Conservation (phyloP, 2,888 invertebrate genomes). For the Exephanes ischioxanthus region DNA sequence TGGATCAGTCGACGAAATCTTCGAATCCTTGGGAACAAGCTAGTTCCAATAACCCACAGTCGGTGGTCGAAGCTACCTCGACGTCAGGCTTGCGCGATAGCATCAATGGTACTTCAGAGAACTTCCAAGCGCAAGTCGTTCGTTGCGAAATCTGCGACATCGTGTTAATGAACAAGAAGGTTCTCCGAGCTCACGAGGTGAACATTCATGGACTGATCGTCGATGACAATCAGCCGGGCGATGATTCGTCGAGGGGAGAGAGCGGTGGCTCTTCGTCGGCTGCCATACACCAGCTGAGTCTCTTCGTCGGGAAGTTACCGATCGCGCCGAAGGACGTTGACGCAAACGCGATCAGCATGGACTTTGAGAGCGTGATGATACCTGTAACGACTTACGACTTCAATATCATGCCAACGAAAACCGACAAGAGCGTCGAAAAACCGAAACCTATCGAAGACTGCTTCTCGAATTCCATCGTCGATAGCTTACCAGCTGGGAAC, state of each 20-base stretch:
- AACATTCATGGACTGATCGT: neutral
- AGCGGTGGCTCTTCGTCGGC: neutral
- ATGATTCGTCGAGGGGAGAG: neutral
- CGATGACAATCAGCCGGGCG: neutral
- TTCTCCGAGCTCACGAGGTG: neutral
- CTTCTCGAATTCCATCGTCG: no score
- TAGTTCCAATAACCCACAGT: neutral
- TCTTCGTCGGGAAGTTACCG: constrained; percentile 15
- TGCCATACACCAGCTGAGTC: neutral
- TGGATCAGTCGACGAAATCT: neutral
- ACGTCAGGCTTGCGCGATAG: neutral
- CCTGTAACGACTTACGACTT: constrained; percentile 2
- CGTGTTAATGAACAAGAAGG: neutral
- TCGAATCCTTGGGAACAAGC: neutral
- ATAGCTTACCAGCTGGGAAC: neutral
- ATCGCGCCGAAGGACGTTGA: neutral
- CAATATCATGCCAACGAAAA: neutral
- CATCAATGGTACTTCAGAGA: neutral
- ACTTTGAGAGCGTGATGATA: constrained; percentile 21
- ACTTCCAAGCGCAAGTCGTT: neutral
- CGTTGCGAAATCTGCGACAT: constrained; percentile 4
- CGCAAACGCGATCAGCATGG: neutral
- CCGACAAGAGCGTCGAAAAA: neutral
- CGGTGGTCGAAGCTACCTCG: neutral
- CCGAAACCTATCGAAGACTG: neutral